Conservation (phyloP, 1,140 invertebrate genomes). For the Drosophila yakuba region DNA sequence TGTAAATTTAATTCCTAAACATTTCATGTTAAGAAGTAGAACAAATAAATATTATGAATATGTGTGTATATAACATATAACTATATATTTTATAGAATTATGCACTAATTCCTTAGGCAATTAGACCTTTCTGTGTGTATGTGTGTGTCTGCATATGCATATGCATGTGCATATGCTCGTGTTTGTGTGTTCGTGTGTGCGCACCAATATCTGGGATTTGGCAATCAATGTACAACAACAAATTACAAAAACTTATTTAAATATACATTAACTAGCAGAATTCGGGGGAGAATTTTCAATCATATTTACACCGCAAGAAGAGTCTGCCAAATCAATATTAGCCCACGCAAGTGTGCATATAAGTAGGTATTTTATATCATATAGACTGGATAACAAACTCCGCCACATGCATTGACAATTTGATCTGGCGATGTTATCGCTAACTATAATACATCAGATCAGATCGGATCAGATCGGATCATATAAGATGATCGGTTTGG, state of each 20-base stretch:
- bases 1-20: constrained; percentile 64
- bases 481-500: no score
- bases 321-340: constrained; percentile 42
- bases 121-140: constrained; percentile 29
- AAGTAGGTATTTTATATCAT: constrained; percentile 9
- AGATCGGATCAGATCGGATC: neutral
- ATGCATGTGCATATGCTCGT: neutral
- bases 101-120: constrained; percentile 57
- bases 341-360: constrained; percentile 16
- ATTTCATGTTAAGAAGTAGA: constrained; percentile 72
- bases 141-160: constrained; percentile 2
- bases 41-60: constrained; percentile 78
- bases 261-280: constrained; percentile 31
- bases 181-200: constrained; percentile 28
- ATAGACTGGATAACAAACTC: constrained; percentile 64
- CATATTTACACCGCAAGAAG: constrained; percentile 46
- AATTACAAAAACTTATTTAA: constrained; percentile 60
- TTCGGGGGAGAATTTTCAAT: constrained; percentile 34
- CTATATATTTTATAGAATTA: constrained; percentile 51
- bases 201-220: constrained; percentile 48
- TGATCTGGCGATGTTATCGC: constrained; percentile 15
- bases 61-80: constrained; percentile 52
- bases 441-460: constrained; percentile 54
- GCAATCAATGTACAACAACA: constrained; percentile 73
- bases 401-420: constrained; percentile 55